Evolutionary conservation across 1,140 invertebrate species (phyloP).

Genomic region (Gonatopus flavifemur): DNA sequence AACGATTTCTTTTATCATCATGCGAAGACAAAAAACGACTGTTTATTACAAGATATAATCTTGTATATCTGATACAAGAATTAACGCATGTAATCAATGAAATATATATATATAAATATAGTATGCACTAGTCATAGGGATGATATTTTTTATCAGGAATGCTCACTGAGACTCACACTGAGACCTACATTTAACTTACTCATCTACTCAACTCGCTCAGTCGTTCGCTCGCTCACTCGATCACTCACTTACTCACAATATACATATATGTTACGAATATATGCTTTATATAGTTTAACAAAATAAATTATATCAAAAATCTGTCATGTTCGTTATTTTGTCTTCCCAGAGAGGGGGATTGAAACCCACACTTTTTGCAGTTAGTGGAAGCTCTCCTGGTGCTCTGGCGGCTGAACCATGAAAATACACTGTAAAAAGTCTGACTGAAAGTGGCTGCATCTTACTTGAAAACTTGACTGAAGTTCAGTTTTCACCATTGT

Average conservation of each 20-base stretch:
- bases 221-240: slow-evolving; percentile 20
- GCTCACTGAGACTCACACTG: slow-evolving; percentile 37
- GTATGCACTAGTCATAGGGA: slow-evolving; percentile 15
- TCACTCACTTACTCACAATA: slow-evolving; percentile 39
- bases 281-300: slow-evolving; percentile 50
- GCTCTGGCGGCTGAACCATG: too few relatives aligned
- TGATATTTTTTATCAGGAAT: slow-evolving; percentile 49
- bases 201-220: slow-evolving; percentile 28
- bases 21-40: slow-evolving; percentile 10
- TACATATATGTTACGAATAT: slow-evolving; percentile 40
- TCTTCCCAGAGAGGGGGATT: too few relatives aligned
- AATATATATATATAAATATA: too few relatives aligned
- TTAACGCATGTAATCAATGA: slow-evolving; percentile 11
- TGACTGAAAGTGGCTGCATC: too few relatives aligned
- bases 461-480: too few relatives aligned
- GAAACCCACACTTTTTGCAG: too few relatives aligned
- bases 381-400: too few relatives aligned
- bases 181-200: slow-evolving; percentile 15
- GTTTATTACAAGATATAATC: too few relatives aligned
- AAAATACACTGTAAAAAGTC: too few relatives aligned
- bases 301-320: slow-evolving; percentile 46
- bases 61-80: slow-evolving; percentile 9
- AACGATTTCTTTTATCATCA: too few relatives aligned
- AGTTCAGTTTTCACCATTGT: too few relatives aligned
- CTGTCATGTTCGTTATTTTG: too few relatives aligned